Evolutionary conservation across 2,888 invertebrate genomes (phyloP), one percentile per base, ranked within the genome.

Genomic region (Drosophila formosana): DNA sequence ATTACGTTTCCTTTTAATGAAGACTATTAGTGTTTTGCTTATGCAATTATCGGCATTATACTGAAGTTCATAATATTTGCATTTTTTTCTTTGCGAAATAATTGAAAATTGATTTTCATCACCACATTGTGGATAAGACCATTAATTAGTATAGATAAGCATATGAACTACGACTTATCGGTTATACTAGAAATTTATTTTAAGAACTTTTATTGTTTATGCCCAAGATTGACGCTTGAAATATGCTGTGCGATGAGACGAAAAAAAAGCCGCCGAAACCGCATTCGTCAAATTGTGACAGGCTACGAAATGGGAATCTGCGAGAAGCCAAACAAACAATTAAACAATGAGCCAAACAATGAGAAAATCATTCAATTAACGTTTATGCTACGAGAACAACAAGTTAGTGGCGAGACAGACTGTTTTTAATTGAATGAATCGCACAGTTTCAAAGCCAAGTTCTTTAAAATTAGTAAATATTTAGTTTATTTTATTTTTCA

Each of bases 301-400:
- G 47, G 37, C 43, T 1, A 18, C 1, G 43, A 57, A 58, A 50
- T 43, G 74, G 47, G 60, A 64, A 53, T 63, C 68, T 43, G 63
- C 49, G 51, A 68, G 51, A 68, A 63, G 58, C 75, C 73, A 56
- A 66, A 66, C 32, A 61, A 72, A 66, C 58, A 55, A 65, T 39
- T 47, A 61, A 52, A 61, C 65, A 62, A 75, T 65, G 60, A 45
- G 53, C 57, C 57, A 80, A 71, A 65, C 76, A 75, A 53, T 56
- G 55, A 45, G 45, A 25, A 30, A 45, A 45, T 13, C 25, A 56
- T 25, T 75, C 41, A 58, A 79, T 79, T 79, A 82, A 71, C 55
- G 43, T 66, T 70, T 66, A 13, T 2, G 39, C 6, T 1, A 41
- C 13, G 39, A 41, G 39, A 18, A 13, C 13, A 3, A 41, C 18